A percentile compares a stretch with the other conserved stretches of the same genome.
These are phyloP conservation scores for Cyphomyrus discorhynchus DNA, from an alignment of 2,113 vertebrate species.

Conservation along the genomic window DNA sequence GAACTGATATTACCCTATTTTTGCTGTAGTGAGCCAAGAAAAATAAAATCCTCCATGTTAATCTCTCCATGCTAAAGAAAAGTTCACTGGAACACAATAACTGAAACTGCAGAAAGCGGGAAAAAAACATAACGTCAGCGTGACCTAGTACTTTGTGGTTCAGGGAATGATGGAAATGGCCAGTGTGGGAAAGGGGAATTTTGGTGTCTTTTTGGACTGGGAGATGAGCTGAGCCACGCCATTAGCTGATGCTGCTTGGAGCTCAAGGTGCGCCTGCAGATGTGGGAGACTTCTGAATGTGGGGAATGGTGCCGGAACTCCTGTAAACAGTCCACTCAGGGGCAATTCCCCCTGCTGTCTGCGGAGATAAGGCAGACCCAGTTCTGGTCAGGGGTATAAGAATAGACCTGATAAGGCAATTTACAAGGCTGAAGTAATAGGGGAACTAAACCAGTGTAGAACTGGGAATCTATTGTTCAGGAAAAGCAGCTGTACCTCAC, in stretches of 20 bases:
- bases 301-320: conserved; percentile 9
- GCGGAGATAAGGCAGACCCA: conserved; percentile 26
- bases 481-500: conserved; percentile 9
- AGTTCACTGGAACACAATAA: neutral
- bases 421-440: conserved; percentile 19
- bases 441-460: conserved; percentile 15
- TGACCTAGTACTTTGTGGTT: neutral
- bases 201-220: neutral
- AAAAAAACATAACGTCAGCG: neutral
- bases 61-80: neutral
- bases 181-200: neutral
- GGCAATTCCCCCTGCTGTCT: conserved; percentile 10
- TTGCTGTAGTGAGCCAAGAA: neutral
- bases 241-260: neutral
- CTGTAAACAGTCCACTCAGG: conserved; percentile 34
- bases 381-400: conserved; percentile 14
- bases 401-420: conserved; percentile 31
- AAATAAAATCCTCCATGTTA: too few relatives aligned
- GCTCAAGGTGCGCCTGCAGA: neutral
- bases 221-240: neutral
- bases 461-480: conserved; percentile 11
- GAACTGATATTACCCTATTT: conserved; percentile 35
- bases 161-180: neutral
- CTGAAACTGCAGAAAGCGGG: neutral
- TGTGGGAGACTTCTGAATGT: neutral